Conservation (phyloP, 2,113 vertebrate species). For the Hoplias malabaricus region DNA sequence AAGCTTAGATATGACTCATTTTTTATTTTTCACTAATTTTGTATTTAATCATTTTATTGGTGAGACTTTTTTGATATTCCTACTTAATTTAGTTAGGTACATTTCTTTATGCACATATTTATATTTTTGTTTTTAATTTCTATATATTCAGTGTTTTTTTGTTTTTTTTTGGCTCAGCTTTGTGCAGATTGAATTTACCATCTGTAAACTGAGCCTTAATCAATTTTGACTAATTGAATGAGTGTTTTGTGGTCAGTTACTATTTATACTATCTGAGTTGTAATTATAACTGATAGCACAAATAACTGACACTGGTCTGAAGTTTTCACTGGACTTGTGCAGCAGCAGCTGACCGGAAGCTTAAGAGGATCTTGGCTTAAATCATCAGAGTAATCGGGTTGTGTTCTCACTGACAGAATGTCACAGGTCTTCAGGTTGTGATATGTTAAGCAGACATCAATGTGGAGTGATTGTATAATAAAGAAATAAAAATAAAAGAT, state of each 20-base stretch:
- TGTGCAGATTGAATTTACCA: background rate
- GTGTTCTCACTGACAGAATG: constrained; percentile 54
- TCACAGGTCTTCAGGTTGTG: constrained; percentile 63
- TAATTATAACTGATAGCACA: background rate
- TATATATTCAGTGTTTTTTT: no score
- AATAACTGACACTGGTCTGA: background rate
- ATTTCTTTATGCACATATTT: no score
- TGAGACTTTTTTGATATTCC: no score
- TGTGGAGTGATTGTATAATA: constrained; percentile 38
- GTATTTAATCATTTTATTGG: no score
- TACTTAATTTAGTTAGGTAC: no score
- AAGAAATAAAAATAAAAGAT: background rate
- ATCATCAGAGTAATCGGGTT: constrained; percentile 74
- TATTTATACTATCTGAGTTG: background rate
- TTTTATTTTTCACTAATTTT: no score
- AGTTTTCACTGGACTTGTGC: background rate
- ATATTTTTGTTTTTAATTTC: no score
- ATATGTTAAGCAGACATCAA: constrained; percentile 67
- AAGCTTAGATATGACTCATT: no score
- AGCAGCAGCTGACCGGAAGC: constrained; percentile 55
- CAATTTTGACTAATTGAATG: background rate
- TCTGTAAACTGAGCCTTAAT: background rate
- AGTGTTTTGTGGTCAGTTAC: no score
- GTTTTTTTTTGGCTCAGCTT: no score
- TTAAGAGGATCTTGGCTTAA: constrained; percentile 68